Conservation (phyloP, 2,797 vertebrate species). For the Macropodus opercularis region DNA sequence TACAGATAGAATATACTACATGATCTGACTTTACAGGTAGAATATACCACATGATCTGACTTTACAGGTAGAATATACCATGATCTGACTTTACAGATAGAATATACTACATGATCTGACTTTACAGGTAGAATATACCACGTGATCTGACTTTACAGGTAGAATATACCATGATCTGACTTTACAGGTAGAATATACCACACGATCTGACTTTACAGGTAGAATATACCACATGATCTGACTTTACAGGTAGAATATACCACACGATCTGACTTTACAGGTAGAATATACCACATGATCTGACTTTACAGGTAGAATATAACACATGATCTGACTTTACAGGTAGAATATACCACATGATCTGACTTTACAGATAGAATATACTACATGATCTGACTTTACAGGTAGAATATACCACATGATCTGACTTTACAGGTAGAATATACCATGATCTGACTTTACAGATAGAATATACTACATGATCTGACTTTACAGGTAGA, state of each 20-base stretch:
- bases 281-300: conserved; percentile 17
- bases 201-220: conserved; percentile 71
- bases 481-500: conserved; percentile 70
- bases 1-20: neutral
- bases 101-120: conserved; percentile 61
- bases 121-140: neutral
- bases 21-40: conserved; percentile 71
- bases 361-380: conserved; percentile 71
- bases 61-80: neutral
- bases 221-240: conserved; percentile 37
- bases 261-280: conserved; percentile 70
- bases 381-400: conserved; percentile 65
- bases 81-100: conserved; percentile 71
- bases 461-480: neutral
- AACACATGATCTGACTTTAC: conserved; percentile 69
- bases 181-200: neutral
- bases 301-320: conserved; percentile 64
- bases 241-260: conserved; percentile 54
- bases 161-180: conserved; percentile 61
- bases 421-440: conserved; percentile 70
- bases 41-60: conserved; percentile 61
- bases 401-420: neutral
- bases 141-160: conserved; percentile 71
- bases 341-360: neutral
- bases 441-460: conserved; percentile 66